Evolutionary conservation across 2,797 vertebrate species (phyloP), one percentile per base, ranked within the genome.

Genomic region (Sebastes iracundus): DNA sequence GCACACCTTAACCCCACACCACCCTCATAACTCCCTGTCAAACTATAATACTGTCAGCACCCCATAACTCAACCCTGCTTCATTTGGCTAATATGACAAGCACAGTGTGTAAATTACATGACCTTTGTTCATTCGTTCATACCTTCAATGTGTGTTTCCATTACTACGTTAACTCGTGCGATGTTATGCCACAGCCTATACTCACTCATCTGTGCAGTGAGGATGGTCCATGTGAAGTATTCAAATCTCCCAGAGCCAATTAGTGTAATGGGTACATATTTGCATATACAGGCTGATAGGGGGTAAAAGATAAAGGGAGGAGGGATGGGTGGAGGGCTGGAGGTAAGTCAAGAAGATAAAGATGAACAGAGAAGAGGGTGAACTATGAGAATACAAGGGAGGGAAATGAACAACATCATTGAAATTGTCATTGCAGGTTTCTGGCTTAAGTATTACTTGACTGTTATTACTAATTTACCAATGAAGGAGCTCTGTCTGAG

Each of bases 1-100:
- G 60, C 25, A 28, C 35, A 71, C 22, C 53, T 42, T 63, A 66
- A 71, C 62, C 71, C 52, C 53, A 60, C 42, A 73, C 10, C 7
- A 20, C 38, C 79, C 38, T 65, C 72, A 65, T 64, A 86, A 87
- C 66, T 84, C 72, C 35, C 28, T 59, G 64, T 70, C 56, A 32
- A 75, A 80, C 79, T 74, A 42, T 59, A 72, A 79, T 58, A 79
- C 69, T 69, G 66, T 69, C 81, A 75, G 59, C 22, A 35, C 20
- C 74, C 52, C 59, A 71, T 89, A 88, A 88, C 61, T 91, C 88
- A 66, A 63, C 22, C 71, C 77, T 71, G 77, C 83, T 92, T 91
- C 87, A 90, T 88, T 90, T 85, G 80, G 79, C 83, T 92, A 92
- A 93, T 88, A 83, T 71, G 87, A 88, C 77, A 81, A 72, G 67